Conservation (phyloP, 2,888 invertebrate genomes). For the Linhomoeus sp. region DNA sequence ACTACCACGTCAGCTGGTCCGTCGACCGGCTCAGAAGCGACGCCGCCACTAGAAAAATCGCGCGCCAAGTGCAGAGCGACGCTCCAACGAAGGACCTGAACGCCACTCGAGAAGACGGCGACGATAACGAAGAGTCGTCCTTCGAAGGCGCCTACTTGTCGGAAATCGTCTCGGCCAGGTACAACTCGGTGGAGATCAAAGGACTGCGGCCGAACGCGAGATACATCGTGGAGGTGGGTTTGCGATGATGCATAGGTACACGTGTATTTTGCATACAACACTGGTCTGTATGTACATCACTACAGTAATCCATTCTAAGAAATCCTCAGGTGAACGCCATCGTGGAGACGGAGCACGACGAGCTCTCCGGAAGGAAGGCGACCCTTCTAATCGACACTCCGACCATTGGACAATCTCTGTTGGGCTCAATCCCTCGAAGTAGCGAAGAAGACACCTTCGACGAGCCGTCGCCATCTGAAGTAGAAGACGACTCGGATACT, state of each 20-base stretch:
- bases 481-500: no score
- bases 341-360: constrained; percentile 18
- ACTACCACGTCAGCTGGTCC: constrained; percentile 14
- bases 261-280: not conserved
- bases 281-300: no score
- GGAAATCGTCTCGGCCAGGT: not conserved
- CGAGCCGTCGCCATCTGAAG: no score
- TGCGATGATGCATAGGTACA: not conserved
- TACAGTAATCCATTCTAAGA: not conserved
- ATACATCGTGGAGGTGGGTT: constrained; percentile 16
- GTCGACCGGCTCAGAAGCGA: not conserved
- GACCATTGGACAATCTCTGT: not conserved
- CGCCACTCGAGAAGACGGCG: not conserved
- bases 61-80: not conserved
- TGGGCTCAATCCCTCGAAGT: not conserved
- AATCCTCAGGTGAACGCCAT: constrained; percentile 14
- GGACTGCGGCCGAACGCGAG: constrained; percentile 14
- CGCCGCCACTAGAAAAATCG: not conserved
- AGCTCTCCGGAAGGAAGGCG: constrained; percentile 20
- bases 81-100: not conserved
- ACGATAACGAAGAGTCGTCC: not conserved
- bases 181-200: not conserved
- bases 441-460: no score
- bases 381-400: constrained; percentile 7
- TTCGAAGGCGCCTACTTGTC: not conserved